phyloP scores from a whole-genome alignment of 2,888 invertebrate genomes.

The Ochropacha duplaris region DNA sequence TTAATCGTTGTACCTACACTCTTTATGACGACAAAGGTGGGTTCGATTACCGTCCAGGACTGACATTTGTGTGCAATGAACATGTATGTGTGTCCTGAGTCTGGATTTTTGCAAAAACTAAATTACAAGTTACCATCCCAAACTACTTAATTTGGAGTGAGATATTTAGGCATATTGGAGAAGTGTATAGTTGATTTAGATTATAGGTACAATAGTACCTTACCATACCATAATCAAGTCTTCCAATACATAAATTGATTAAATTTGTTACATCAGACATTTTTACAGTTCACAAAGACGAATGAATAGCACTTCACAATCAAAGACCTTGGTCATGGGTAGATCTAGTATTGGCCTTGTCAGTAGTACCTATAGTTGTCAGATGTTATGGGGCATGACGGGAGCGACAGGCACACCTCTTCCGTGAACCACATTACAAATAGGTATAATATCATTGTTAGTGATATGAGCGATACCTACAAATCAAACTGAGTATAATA shows the following conservation, averaged over 20 bases:
- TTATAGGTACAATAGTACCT: neutral
- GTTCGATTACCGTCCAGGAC: no score
- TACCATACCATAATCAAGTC: no score
- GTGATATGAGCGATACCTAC: no score
- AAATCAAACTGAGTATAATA: neutral
- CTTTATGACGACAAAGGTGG: no score
- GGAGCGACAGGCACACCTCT: constrained; percentile 28
- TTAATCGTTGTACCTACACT: no score
- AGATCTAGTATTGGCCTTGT: neutral
- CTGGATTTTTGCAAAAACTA: no score
- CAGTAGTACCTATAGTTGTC: neutral
- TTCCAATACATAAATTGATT: no score
- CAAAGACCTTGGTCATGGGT: neutral
- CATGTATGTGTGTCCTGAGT: no score
- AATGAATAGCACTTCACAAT: neutral
- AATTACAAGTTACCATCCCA: no score
- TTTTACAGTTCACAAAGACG: neutral
- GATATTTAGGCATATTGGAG: no score
- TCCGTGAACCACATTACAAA: constrained; percentile 15
- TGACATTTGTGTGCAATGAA: no score
- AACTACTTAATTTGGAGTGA: no score
- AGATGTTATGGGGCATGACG: constrained; percentile 26
- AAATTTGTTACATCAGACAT: neutral
- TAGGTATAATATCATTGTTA: neutral
- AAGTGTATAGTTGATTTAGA: neutral